Conservation (phyloP, 1,140 invertebrate genomes). For the Himalopsyche phryganea region DNA sequence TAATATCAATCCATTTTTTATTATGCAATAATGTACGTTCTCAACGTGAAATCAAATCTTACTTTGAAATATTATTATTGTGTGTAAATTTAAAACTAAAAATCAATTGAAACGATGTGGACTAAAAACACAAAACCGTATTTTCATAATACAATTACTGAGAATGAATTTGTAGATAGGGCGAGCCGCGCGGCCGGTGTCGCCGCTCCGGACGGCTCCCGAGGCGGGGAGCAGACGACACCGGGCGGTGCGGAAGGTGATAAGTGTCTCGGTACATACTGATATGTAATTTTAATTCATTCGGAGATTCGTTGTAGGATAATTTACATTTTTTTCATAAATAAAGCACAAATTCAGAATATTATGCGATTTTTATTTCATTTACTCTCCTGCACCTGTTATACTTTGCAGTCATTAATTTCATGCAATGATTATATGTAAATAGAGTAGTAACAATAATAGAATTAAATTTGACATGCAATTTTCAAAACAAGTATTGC, state of each 20-base stretch:
- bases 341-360: slow-evolving; percentile 56
- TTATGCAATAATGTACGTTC: slow-evolving; percentile 13
- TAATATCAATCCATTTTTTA: slow-evolving; percentile 15
- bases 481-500: no score
- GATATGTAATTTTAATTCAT: slow-evolving; percentile 57
- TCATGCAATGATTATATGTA: no score
- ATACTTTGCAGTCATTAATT: no score
- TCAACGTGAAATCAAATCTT: slow-evolving; percentile 10
- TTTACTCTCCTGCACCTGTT: no score
- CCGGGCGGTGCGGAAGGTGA: slow-evolving; percentile 8
- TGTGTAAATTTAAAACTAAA: slow-evolving; percentile 25
- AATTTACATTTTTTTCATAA: slow-evolving; percentile 59
- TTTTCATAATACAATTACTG: slow-evolving; percentile 24
- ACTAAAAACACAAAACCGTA: slow-evolving; percentile 21
- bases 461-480: no score
- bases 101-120: slow-evolving; percentile 16
- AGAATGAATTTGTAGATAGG: slow-evolving; percentile 19
- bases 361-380: slow-evolving; percentile 25
- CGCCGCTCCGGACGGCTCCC: no score
- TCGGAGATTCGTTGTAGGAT: slow-evolving; percentile 57
- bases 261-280: slow-evolving; percentile 30
- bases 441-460: no score
- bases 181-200: background rate
- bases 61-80: slow-evolving; percentile 16
- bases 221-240: no score